A percentile compares a stretch with the other conserved stretches of the same genome.
Evolutionary conservation across 2,797 vertebrate genomes (phyloP).

Genomic region (Microchirus variegatus): DNA sequence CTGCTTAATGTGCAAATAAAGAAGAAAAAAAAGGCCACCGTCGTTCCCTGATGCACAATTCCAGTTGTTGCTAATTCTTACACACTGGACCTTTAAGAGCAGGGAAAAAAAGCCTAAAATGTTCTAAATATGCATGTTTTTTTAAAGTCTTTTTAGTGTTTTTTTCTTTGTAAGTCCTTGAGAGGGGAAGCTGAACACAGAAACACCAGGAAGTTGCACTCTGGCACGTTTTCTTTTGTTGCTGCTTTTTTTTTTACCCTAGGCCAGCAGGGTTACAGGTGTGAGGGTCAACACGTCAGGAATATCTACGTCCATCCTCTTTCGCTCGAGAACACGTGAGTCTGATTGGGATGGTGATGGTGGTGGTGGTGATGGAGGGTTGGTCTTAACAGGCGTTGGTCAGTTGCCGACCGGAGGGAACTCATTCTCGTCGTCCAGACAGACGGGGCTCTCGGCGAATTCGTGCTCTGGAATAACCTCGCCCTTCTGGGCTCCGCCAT

Average conservation of each 20-base stretch:
- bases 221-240: constrained; percentile 9
- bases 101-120: constrained; percentile 15
- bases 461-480: constrained; percentile 94
- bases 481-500: constrained; percentile 89
- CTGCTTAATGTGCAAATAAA: too few relatives aligned
- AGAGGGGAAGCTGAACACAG: constrained; percentile 25
- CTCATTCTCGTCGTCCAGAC: constrained; percentile 93
- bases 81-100: too few relatives aligned
- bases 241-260: constrained; percentile 29
- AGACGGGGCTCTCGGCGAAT: constrained; percentile 90
- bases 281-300: constrained; percentile 33
- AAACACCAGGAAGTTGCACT: constrained; percentile 49
- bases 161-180: too few relatives aligned
- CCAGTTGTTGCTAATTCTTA: too few relatives aligned
- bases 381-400: constrained; percentile 38
- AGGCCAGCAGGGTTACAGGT: constrained; percentile 46
- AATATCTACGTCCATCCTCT: constrained; percentile 39
- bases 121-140: constrained; percentile 5
- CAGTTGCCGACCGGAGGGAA: constrained; percentile 94
- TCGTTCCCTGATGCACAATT: too few relatives aligned
- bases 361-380: neutral
- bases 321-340: constrained; percentile 31
- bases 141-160: constrained; percentile 15
- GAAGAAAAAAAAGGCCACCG: too few relatives aligned
- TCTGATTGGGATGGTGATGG: constrained; percentile 31